phyloP scores from a whole-genome alignment of 2,797 vertebrate species.

The Selene dorsalis region DNA sequence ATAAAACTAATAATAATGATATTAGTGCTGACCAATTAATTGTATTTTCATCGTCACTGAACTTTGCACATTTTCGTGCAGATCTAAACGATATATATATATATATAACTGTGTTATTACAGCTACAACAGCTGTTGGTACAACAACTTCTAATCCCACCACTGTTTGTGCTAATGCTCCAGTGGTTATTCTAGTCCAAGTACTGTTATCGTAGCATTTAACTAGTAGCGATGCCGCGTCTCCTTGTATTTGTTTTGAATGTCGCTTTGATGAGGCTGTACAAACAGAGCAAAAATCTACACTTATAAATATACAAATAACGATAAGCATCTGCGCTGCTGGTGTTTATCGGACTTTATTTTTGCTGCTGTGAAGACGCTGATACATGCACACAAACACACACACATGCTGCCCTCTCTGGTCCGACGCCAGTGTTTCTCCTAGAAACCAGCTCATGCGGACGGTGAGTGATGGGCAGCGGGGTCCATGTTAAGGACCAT shows the following conservation, averaged over 20 bases:
- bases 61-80: no score
- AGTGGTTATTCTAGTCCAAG: neutral
- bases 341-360: neutral
- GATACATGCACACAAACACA: neutral
- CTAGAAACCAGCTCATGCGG: neutral
- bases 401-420: neutral
- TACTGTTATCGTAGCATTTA: neutral
- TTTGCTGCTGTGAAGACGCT: neutral
- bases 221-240: neutral
- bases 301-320: neutral
- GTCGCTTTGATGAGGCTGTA: neutral
- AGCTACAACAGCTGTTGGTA: neutral
- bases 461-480: constrained; percentile 49
- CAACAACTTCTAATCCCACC: neutral
- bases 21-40: no score
- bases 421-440: neutral
- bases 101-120: neutral
- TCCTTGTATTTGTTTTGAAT: neutral
- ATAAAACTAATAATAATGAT: neutral
- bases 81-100: no score
- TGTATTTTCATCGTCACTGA: no score
- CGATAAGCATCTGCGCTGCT: neutral
- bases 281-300: neutral
- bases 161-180: neutral
- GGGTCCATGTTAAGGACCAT: constrained; percentile 37